Evolutionary conservation across 2,797 vertebrate species (phyloP).

Genomic region (Delichon dasypus): DNA sequence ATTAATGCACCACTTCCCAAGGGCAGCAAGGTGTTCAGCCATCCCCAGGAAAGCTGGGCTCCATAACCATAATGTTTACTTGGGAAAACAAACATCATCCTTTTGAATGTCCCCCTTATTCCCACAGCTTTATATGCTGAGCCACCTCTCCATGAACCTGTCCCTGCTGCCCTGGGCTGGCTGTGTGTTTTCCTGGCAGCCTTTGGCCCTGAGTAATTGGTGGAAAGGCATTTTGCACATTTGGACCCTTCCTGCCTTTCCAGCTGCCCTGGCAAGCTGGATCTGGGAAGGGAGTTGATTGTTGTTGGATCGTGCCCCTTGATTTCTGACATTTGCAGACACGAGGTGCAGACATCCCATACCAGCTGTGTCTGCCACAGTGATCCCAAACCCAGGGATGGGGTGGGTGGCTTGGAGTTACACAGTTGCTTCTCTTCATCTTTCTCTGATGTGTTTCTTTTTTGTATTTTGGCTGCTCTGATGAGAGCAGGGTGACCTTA

Average conservation of each 20-base stretch:
- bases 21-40: neutral
- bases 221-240: neutral
- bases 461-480: neutral
- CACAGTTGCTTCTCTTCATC: conserved; percentile 45
- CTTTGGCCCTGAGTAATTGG: neutral
- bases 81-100: neutral
- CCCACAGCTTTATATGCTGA: neutral
- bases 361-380: conserved; percentile 5
- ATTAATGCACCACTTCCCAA: neutral
- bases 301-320: neutral
- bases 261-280: neutral
- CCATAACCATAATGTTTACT: neutral
- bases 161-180: neutral
- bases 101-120: neutral
- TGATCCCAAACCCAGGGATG: neutral
- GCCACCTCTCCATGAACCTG: neutral
- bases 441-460: neutral
- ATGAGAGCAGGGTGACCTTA: neutral
- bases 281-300: neutral
- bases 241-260: neutral
- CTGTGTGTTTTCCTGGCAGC: neutral
- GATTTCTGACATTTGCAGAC: neutral
- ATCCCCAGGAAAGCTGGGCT: neutral
- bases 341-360: neutral
- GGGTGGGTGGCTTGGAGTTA: neutral